Percentiles rank a stretch among this genome's conserved stretches.
Conservation (phyloP, 2,888 invertebrate genomes). For the Folsomia candida region DNA sequence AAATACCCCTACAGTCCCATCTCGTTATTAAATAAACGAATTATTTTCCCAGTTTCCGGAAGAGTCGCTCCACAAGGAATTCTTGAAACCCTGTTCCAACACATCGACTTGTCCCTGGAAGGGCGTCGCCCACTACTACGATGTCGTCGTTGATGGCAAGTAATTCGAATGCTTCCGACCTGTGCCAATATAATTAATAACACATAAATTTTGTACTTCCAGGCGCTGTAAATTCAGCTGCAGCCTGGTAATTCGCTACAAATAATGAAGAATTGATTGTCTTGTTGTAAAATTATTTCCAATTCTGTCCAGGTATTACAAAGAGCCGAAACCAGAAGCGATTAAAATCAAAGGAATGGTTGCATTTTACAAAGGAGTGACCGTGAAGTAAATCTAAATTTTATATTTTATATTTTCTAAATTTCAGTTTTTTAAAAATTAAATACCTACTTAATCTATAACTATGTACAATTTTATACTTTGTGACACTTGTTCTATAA, state of each 20-base stretch:
- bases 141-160: slow-evolving; percentile 36
- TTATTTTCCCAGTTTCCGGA: slow-evolving; percentile 33
- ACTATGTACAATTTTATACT: no score
- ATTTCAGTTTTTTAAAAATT: no score
- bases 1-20: no score
- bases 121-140: slow-evolving; percentile 39
- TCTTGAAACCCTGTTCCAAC: slow-evolving; percentile 25
- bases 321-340: slow-evolving; percentile 36
- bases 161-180: neutral
- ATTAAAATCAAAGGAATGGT: slow-evolving; percentile 36
- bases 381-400: no score
- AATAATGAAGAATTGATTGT: no score
- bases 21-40: no score
- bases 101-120: slow-evolving; percentile 41
- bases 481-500: no score
- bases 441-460: no score
- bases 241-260: slow-evolving; percentile 28
- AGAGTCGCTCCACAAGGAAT: slow-evolving; percentile 31
- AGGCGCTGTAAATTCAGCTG: slow-evolving; percentile 24
- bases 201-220: neutral
- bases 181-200: neutral
- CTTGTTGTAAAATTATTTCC: no score
- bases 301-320: slow-evolving; percentile 41
- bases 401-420: no score
- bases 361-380: slow-evolving; percentile 42